Evolutionary conservation across 2,113 vertebrate species (phyloP).

Genomic region (Cephalopholis sonnerati): DNA sequence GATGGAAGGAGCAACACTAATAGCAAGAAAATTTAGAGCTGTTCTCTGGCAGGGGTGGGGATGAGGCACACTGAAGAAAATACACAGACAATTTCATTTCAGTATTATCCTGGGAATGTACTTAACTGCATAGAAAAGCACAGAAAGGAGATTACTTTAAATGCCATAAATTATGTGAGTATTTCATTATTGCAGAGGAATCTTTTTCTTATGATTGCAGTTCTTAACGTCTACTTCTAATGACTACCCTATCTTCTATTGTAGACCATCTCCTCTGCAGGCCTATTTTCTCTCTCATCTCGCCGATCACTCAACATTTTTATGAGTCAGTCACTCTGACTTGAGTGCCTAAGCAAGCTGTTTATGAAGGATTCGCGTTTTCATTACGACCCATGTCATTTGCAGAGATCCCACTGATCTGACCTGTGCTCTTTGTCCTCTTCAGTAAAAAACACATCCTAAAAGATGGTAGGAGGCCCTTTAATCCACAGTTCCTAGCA

Average conservation of each 20-base stretch:
- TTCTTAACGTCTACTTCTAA: not conserved
- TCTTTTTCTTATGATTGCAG: not conserved
- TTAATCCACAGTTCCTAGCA: not conserved
- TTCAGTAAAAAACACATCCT: not conserved
- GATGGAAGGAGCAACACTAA: not conserved
- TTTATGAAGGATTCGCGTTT: not conserved
- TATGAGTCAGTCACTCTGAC: too few species aligned
- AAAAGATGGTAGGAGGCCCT: not conserved
- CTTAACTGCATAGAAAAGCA: not conserved
- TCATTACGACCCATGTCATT: not conserved
- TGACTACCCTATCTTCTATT: not conserved
- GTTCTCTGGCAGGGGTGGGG: not conserved
- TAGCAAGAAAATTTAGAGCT: not conserved
- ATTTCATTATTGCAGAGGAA: not conserved
- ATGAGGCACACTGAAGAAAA: not conserved
- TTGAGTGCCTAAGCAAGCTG: too few species aligned
- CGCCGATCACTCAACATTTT: too few species aligned
- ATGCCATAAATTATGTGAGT: not conserved
- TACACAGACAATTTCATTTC: not conserved
- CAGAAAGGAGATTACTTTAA: not conserved
- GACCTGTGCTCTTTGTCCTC: too few species aligned
- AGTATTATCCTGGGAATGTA: not conserved
- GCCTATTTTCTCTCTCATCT: not conserved
- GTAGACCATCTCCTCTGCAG: not conserved
- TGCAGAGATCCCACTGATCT: not conserved